These are phyloP conservation scores for Euzetes globulus DNA, from an alignment of 2,888 invertebrate genomes.

Conservation along the genomic window DNA sequence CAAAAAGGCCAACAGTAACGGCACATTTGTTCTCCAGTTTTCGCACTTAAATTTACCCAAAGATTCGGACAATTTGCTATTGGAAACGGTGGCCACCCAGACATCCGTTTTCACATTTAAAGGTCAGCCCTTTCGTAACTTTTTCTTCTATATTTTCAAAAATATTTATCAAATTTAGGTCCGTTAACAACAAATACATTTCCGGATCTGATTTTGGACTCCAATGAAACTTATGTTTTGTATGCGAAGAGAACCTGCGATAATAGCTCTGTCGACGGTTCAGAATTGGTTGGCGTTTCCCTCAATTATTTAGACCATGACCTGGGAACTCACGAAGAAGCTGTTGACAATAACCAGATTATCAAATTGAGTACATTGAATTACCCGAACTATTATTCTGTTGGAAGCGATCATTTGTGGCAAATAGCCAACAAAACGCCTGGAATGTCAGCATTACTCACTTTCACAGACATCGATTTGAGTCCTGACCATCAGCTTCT, in stretches of 20 bases:
- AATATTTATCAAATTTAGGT: not conserved
- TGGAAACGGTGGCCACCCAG: not conserved
- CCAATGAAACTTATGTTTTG: not conserved
- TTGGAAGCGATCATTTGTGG: conserved; percentile 5
- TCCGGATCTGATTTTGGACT: not conserved
- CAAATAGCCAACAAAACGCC: not conserved
- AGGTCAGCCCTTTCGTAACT: not conserved
- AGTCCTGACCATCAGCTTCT: not conserved
- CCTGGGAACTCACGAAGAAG: not conserved
- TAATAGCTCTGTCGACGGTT: not conserved
- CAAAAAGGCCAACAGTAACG: not conserved
- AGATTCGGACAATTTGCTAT: not conserved
- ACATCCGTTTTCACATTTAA: not conserved
- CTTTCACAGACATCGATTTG: conserved; percentile 9
- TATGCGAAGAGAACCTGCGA: not conserved
- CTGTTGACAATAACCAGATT: not conserved
- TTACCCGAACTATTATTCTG: conserved; percentile 9
- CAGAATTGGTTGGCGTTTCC: not conserved
- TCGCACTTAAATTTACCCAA: not conserved
- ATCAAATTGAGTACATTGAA: not conserved
- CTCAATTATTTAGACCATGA: not conserved
- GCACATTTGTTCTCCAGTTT: not conserved
- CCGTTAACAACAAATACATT: not conserved
- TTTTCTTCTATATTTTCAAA: not conserved
- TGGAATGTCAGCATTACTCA: no score